These are phyloP conservation scores for Cricetomys ansorgei DNA, from an alignment of 2,113 vertebrate species.

Conservation along the genomic window DNA sequence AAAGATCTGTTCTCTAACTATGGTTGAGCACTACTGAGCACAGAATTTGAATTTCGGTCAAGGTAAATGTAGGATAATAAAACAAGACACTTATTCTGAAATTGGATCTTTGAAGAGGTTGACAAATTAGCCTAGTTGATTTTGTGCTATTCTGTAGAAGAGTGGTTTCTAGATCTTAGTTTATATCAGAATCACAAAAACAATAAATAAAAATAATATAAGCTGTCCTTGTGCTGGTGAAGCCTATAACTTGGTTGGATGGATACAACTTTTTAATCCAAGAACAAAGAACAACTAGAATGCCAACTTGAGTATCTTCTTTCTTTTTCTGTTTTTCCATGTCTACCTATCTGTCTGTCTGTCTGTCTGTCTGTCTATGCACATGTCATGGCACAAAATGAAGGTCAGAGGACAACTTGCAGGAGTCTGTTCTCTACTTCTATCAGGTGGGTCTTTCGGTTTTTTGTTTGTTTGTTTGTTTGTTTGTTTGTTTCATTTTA, in stretches of 20 bases:
- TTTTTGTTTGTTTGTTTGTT: neutral
- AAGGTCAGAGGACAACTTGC: neutral
- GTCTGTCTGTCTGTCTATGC: neutral
- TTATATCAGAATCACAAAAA: neutral
- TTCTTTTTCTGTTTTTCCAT: neutral
- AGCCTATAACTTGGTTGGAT: neutral
- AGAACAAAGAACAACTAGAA: neutral
- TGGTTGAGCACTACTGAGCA: neutral
- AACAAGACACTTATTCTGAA: neutral
- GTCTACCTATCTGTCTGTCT: neutral
- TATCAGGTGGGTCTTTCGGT: neutral
- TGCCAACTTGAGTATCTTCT: neutral
- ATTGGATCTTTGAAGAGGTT: neutral
- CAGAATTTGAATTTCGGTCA: neutral
- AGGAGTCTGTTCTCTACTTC: neutral
- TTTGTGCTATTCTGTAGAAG: neutral
- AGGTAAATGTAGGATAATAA: neutral
- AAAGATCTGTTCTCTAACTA: neutral
- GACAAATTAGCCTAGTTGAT: neutral
- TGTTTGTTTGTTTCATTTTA: neutral
- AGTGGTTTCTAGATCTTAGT: neutral
- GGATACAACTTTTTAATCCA: conserved; percentile 27
- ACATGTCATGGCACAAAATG: neutral
- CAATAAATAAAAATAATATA: neutral
- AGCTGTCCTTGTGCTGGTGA: neutral